Evolutionary conservation across 2,888 invertebrate genomes (phyloP), one percentile per base, ranked within the genome.

Genomic region (Hedychridium roseum): DNA sequence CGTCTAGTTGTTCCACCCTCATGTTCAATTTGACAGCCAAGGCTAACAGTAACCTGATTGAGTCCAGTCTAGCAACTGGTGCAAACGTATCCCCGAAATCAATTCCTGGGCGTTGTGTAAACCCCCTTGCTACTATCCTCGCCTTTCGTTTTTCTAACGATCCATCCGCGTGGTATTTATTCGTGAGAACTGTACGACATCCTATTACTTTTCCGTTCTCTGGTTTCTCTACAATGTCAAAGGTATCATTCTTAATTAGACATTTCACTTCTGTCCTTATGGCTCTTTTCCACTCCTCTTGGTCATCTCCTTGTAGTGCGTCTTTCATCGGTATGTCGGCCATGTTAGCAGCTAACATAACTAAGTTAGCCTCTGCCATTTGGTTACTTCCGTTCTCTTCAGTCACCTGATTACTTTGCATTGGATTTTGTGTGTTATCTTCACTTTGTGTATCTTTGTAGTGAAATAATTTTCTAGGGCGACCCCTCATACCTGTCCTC

Each of bases 401-500:
- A 6, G 5, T 23, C 23, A 5, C 9, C 9, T 14, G 14, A 14
- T 9, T 16, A 3, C 14, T 32, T 12, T 42, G 20, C 26, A 3
- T 11, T 15, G 15, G n/a, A n/a, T 32, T 34, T 34, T 26, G 34
- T 7, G n/a, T n/a, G 1, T 35, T 7, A 14, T 43, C 26, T 17
- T 11, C 15, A 15, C 7, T n/a, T 11, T 17, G 1, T 16, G 2
- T 34, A 11, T 3, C 20, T 6, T n/a, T 12, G 12, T 30, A 9
- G 23, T 44, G 23, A 37, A 30, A 50, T 18, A 45, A 7, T 17
- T 41, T 50, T 15, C 38, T 45, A 4, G 50, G 45, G 3, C 45
- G 39, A 12, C 38, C 45, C 9, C 34, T 37, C n/a, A 2, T 17
- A 21, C 40, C 41, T 2, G 37, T 44, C n/a, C 40, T 5, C 9